Evolutionary conservation across 2,888 invertebrate genomes (phyloP), one percentile per base, ranked within the genome.

Genomic region (Dasypolia templi): DNA sequence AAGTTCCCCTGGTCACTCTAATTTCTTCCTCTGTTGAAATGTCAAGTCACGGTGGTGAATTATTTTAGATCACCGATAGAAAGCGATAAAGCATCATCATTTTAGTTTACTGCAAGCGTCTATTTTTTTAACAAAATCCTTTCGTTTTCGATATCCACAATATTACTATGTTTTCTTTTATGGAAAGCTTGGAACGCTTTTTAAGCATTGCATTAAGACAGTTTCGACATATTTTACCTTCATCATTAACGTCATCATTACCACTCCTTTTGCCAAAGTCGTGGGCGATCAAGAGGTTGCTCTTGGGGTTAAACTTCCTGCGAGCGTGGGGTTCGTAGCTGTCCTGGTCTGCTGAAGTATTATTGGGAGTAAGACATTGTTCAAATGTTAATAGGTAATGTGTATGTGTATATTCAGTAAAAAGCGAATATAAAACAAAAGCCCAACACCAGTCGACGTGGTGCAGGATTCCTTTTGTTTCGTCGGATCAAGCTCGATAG

Each of bases 201-300:
- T 71, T 61, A 73, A 82, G 75, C 68, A 6, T 62, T 77, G 72
- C 59, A 19, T 62, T 72, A 44, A 61, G 56, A 58, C n/a, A 65
- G 39, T 44, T 67, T 69, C 29, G 72, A 65, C 39, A 70, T 81
- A 66, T 83, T 82, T 94, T 95, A 96, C 96, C 95, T 95, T 95
- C 94, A 42, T 93, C 93, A 32, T 81, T 84, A 71, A 84, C 85
- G 63, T 93, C 93, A 87, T 93, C 93, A 78, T 89, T 91, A 92
- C 89, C 91, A 90, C 91, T 93, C 82, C 95, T 88, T 91, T 96
- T 96, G 79, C 95, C 96, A 89, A 94, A 95, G 86, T 92, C 93
- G 72, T 90, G 82, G 42, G 94, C 95, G 75, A 93, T 92, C 93
- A 94, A 92, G 81, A 94, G 85, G 51, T 91, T 90, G 81, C 88